These are phyloP conservation scores for Bergia sp. DNA, from an alignment of 92 coral and sea anemone species.

Conservation along the genomic window DNA sequence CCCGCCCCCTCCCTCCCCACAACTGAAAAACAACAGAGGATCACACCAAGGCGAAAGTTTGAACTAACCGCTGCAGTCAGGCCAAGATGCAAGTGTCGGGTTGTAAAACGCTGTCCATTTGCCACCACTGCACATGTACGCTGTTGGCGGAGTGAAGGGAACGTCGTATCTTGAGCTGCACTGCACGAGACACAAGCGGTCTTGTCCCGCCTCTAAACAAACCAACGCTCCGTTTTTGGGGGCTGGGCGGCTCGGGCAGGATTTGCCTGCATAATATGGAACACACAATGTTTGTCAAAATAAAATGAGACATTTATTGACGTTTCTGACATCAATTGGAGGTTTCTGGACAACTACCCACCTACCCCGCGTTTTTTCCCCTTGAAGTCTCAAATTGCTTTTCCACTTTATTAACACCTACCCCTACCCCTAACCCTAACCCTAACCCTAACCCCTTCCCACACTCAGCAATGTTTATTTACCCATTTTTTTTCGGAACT, in stretches of 20 bases:
- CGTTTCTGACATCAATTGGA: background rate
- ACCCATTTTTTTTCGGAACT: too few species aligned
- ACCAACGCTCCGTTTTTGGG: background rate
- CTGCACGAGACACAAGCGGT: background rate
- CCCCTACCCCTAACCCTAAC: too few species aligned
- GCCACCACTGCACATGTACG: background rate
- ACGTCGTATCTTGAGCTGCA: background rate
- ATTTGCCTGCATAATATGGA: background rate
- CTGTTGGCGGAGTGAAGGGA: background rate
- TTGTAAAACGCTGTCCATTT: background rate
- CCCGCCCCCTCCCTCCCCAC: too few species aligned
- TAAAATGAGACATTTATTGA: background rate
- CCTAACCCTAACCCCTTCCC: too few species aligned
- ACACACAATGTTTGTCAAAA: background rate
- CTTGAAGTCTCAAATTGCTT: too few species aligned
- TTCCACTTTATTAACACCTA: too few species aligned
- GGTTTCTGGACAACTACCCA: too few species aligned
- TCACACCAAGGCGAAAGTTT: background rate
- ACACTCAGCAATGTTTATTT: too few species aligned
- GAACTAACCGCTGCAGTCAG: constrained; percentile 1
- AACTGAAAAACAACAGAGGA: background rate
- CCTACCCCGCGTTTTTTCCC: too few species aligned
- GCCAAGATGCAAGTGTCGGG: background rate
- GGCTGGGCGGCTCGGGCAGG: background rate
- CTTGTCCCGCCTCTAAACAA: background rate